These are phyloP conservation scores for Stenoptilia bipunctidactyla DNA, from an alignment of 2,888 invertebrate genomes.

Conservation along the genomic window DNA sequence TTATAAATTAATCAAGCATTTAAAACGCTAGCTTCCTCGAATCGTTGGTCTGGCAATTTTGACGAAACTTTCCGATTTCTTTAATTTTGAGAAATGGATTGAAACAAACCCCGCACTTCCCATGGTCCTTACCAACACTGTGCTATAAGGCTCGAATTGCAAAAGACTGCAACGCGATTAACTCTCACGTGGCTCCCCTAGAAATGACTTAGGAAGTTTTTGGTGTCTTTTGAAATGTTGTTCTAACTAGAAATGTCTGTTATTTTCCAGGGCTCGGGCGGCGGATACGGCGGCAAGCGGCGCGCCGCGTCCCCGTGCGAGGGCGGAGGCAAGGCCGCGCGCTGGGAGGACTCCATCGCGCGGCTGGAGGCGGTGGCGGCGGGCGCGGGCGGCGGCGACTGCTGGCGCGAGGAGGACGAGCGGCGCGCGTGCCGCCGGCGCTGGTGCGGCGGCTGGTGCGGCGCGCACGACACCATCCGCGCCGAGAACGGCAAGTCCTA, in stretches of 20 bases:
- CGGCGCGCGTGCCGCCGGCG: slow-evolving; percentile 66
- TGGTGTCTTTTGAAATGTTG: too few relatives aligned
- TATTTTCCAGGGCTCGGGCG: slow-evolving; percentile 62
- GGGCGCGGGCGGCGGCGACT: slow-evolving; percentile 74
- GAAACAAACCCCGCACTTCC: too few relatives aligned
- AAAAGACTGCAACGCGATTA: too few relatives aligned
- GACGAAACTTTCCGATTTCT: too few relatives aligned
- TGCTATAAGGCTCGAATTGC: too few relatives aligned
- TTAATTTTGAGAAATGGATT: too few relatives aligned
- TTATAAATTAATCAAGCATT: too few relatives aligned
- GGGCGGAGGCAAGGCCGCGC: slow-evolving; percentile 64
- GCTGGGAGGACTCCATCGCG: slow-evolving; percentile 66
- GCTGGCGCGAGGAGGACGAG: slow-evolving; percentile 71
- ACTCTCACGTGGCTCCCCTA: too few relatives aligned
- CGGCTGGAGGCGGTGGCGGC: slow-evolving; percentile 70
- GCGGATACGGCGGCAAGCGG: slow-evolving; percentile 68
- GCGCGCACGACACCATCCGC: slow-evolving; percentile 83
- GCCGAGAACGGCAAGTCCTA: slow-evolving; percentile 93
- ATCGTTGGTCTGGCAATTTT: too few relatives aligned
- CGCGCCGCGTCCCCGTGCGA: slow-evolving; percentile 62
- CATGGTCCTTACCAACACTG: too few relatives aligned
- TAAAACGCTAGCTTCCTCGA: too few relatives aligned
- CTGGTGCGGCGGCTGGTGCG: slow-evolving; percentile 69
- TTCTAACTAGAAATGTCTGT: slow-evolving; percentile 15
- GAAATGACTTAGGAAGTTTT: too few relatives aligned